Evolutionary conservation across 2,113 vertebrate species (phyloP), one percentile per base, ranked within the genome.

Genomic region (Triplophysa rosa): DNA sequence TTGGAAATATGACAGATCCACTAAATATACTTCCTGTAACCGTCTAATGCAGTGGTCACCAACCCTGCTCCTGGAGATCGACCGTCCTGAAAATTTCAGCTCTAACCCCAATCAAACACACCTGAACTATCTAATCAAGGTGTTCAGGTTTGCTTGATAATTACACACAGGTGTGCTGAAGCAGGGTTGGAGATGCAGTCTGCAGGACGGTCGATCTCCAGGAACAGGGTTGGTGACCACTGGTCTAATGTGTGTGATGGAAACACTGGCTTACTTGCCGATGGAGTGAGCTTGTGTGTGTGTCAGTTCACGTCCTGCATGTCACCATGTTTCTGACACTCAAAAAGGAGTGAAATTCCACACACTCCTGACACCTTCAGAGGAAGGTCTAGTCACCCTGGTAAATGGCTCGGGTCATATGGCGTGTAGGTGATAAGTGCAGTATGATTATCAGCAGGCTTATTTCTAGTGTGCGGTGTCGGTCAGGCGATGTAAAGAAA

Each of bases 321-420:
- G 24, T 80, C 66, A 83, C 8, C 9, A 26, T 12, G 61, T 65
- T 77, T 17, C 24, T 56, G 71, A 66, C 47, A 58, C 42, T 1
- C 29, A 58, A 9, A 24, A 45, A 47, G 61, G 59, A 56, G 61
- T 40, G 24, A 87, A 42, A 89, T 90, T 89, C 90, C 83, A 69
- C 83, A 82, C 37, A 21, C 82, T 81, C 82, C 63, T 80, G 81
- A 29, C 90, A 88, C 73, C n/a, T 37, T 54, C 7, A 37, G 84
- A 67, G 72, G 75, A 87, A 89, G 89, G 47, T 87, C 58, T 70
- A 84, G 75, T 74, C 29, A 67, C 54, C 67, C 17, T 81, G 84
- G 63, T 65, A 82, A 74, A 61, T 65, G 76, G 16, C 37, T 81
- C 2, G 11, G 70, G 29, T 82, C 75, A 77, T 79, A 13, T 88